Evolutionary conservation across 1,140 invertebrate species (phyloP).

Genomic region (Heliothis subflexa): DNA sequence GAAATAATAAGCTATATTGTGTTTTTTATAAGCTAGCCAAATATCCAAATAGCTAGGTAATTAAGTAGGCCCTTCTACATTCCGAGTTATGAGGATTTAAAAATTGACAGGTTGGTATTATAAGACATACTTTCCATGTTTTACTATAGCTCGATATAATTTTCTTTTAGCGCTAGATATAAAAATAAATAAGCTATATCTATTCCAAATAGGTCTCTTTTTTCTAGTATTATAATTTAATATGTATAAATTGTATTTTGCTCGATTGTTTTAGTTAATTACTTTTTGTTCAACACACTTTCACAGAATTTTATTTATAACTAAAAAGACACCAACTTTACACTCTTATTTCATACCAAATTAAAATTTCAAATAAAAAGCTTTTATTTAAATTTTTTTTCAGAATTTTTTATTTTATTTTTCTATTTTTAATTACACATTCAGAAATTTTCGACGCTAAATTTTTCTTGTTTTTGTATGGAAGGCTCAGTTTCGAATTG

Average conservation of each 20-base stretch:
- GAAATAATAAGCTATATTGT: background rate
- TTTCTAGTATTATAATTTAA: background rate
- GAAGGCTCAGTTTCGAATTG: constrained; percentile 73
- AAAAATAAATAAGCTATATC: background rate
- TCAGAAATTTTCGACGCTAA: background rate
- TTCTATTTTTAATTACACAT: background rate
- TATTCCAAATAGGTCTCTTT: background rate
- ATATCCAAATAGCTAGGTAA: background rate
- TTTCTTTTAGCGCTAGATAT: background rate
- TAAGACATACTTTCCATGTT: no score
- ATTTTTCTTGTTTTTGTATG: constrained; percentile 34
- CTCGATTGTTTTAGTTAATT: background rate
- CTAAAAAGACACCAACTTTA: constrained; percentile 4
- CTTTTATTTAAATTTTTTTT: constrained; percentile 8
- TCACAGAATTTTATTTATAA: constrained; percentile 4
- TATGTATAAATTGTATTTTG: background rate
- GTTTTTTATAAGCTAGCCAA: background rate
- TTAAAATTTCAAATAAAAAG: background rate
- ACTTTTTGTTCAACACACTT: constrained; percentile 6
- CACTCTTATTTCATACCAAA: background rate
- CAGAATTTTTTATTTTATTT: background rate
- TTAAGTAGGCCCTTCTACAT: no score
- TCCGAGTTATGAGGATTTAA: no score
- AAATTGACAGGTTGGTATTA: no score
- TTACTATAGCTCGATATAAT: no score